Conservation (phyloP, 2,888 invertebrate species). For the Drosophila lacicola region DNA sequence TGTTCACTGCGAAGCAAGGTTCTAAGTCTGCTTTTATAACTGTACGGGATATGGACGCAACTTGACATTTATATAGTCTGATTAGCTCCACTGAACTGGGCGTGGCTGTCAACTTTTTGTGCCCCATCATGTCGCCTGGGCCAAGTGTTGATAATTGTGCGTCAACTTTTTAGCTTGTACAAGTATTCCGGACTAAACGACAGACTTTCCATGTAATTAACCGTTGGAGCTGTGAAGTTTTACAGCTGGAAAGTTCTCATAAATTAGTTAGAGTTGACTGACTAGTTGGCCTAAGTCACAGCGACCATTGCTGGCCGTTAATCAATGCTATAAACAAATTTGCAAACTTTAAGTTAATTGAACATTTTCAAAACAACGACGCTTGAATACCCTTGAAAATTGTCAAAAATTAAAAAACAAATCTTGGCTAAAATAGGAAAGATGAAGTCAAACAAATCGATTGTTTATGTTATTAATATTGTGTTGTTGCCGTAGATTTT, state of each 20-base stretch:
- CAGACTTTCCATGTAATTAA: conserved; percentile 55
- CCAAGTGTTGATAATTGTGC: conserved; percentile 74
- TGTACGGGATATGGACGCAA: conserved; percentile 10
- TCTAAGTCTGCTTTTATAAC: conserved; percentile 1
- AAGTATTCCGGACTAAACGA: conserved; percentile 23
- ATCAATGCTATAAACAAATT: conserved; percentile 22
- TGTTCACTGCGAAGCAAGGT: neutral
- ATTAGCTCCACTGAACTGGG: conserved; percentile 30
- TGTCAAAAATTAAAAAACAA: too few relatives aligned
- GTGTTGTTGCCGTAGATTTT: too few relatives aligned
- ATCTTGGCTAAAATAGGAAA: neutral
- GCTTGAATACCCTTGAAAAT: neutral
- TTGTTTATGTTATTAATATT: too few relatives aligned
- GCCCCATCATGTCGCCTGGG: conserved; percentile 58
- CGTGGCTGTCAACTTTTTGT: conserved; percentile 60
- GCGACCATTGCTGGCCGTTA: conserved; percentile 31
- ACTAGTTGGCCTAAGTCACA: conserved; percentile 5
- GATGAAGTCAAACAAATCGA: neutral
- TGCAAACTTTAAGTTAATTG: neutral
- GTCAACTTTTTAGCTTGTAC: conserved; percentile 54
- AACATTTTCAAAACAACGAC: neutral
- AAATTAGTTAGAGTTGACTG: neutral
- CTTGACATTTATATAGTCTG: conserved; percentile 37
- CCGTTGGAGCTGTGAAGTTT: conserved; percentile 50
- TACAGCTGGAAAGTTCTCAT: conserved; percentile 43